phyloP scores from a whole-genome alignment of 92 coral and sea anemone species.

The Meandrina meandrites region DNA sequence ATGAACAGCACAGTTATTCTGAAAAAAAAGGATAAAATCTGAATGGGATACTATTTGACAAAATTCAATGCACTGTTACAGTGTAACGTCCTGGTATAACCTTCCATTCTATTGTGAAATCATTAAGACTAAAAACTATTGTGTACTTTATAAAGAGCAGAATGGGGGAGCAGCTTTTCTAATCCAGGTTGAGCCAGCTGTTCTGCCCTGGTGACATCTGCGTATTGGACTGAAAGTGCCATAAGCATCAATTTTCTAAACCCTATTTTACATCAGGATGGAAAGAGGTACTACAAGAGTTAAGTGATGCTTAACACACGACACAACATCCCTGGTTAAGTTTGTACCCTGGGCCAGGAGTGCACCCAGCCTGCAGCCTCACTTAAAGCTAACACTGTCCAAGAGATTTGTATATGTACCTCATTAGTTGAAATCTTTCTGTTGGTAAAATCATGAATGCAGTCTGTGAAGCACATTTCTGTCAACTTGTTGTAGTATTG shows the following conservation, averaged over 20 bases:
- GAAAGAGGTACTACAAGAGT: background rate
- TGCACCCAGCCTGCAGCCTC: background rate
- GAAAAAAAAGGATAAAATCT: background rate
- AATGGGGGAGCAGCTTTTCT: too few species aligned
- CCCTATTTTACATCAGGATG: background rate
- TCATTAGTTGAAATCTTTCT: conserved; percentile 89
- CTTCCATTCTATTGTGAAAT: background rate
- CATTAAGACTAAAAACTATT: too few species aligned
- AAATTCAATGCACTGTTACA: background rate
- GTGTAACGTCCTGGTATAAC: background rate
- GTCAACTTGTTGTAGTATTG: conserved; percentile 93
- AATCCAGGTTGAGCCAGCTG: background rate
- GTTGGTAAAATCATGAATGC: conserved; percentile 96
- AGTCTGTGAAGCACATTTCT: conserved; percentile 89
- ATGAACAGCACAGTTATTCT: conserved; percentile 98
- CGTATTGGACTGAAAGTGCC: background rate
- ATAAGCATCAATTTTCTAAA: background rate
- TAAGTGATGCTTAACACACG: background rate
- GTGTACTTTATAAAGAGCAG: background rate
- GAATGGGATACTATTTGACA: background rate
- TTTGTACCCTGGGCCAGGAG: too few species aligned
- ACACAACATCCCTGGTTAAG: too few species aligned
- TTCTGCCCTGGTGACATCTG: background rate
- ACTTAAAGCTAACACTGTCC: background rate
- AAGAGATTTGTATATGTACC: conserved; percentile 48